These are phyloP conservation scores for Prosapia bicincta DNA, from an alignment of 2,888 invertebrate genomes.

Conservation along the genomic window DNA sequence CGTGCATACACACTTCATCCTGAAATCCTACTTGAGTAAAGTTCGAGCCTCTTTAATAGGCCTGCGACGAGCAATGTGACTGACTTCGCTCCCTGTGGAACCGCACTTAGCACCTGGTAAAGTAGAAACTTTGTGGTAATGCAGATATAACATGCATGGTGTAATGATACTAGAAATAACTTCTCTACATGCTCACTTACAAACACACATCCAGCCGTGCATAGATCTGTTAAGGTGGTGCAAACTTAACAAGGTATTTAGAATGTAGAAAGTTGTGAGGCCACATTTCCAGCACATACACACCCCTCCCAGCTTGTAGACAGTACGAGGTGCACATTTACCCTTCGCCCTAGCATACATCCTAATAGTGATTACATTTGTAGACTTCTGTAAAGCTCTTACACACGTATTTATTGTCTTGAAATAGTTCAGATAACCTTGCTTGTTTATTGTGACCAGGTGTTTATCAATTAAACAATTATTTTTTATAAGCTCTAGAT, in stretches of 20 bases:
- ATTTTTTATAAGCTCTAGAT: no score
- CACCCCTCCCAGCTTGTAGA: constrained; percentile 15
- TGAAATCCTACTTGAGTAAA: no score
- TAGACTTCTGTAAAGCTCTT: constrained; percentile 4
- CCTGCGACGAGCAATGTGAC: no score
- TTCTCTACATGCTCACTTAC: not conserved
- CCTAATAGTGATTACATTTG: not conserved
- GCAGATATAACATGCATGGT: not conserved
- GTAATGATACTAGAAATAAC: not conserved
- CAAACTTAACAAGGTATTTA: not conserved
- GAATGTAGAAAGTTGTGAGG: not conserved
- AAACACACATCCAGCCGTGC: no score
- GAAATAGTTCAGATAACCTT: not conserved
- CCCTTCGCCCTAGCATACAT: not conserved
- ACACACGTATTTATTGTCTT: not conserved
- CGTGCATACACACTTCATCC: no score
- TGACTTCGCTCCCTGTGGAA: no score
- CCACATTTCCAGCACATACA: constrained; percentile 4
- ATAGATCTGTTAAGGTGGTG: not conserved
- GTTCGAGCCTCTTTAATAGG: no score
- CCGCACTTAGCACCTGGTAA: not conserved
- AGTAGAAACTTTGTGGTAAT: not conserved
- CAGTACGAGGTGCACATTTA: not conserved
- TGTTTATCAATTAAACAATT: no score
- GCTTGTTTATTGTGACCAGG: not conserved